Evolutionary conservation across 2,888 invertebrate species (phyloP).

Genomic region (Trachelus troglodyta): DNA sequence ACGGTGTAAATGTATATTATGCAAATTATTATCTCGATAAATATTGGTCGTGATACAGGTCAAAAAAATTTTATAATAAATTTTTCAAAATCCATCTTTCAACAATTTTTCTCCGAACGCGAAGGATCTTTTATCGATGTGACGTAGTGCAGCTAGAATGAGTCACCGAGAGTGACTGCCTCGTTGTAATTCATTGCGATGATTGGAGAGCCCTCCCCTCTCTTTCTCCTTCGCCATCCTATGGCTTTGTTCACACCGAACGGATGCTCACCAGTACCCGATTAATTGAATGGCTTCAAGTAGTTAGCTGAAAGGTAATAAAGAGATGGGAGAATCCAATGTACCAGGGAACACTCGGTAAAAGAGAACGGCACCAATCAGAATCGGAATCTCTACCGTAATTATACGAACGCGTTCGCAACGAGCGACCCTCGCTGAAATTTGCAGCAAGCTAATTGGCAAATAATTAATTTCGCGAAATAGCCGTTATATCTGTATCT

Average conservation of each 20-base stretch:
- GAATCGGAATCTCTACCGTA: neutral
- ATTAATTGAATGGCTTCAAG: neutral
- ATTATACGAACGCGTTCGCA: neutral
- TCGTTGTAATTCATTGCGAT: constrained; percentile 59
- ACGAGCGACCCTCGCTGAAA: neutral
- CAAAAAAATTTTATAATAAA: neutral
- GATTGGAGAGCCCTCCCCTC: constrained; percentile 38
- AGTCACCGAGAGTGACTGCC: constrained; percentile 48
- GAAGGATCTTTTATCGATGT: constrained; percentile 28
- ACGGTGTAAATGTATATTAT: too few relatives aligned
- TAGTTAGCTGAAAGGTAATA: neutral
- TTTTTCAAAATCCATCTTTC: neutral
- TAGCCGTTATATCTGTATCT: neutral
- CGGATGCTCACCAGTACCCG: neutral
- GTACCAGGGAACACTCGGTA: neutral
- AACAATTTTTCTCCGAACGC: neutral
- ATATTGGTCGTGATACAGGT: neutral
- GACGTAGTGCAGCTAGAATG: constrained; percentile 27
- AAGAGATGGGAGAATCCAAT: neutral
- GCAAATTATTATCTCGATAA: neutral
- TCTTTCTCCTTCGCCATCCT: neutral
- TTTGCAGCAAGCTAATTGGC: neutral
- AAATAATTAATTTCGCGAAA: neutral
- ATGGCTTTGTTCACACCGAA: neutral
- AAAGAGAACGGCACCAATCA: neutral